Conservation (phyloP, 2,797 vertebrate species). For the Epinephelus coioides region DNA sequence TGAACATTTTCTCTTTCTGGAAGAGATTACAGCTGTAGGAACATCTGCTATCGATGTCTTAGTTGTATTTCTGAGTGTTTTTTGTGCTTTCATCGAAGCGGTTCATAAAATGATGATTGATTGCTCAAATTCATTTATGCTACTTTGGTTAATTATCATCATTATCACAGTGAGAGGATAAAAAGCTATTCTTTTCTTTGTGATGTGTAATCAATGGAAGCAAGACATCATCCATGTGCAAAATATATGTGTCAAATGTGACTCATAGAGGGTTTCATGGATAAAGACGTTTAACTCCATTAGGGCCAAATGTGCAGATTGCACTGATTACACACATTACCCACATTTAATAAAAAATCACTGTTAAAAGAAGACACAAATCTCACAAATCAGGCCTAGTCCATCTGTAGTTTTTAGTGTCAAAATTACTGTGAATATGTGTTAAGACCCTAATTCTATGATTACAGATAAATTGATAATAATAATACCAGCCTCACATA, state of each 20-base stretch:
- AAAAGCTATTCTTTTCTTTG: conserved; percentile 48
- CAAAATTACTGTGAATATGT: conserved; percentile 6
- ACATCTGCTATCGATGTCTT: conserved; percentile 81
- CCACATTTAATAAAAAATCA: conserved; percentile 11
- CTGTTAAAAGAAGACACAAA: conserved; percentile 18
- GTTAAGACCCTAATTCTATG: not conserved
- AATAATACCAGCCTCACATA: too few species aligned
- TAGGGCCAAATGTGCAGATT: conserved; percentile 35
- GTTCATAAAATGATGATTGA: conserved; percentile 76
- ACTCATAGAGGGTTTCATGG: conserved; percentile 26
- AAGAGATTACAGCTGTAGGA: conserved; percentile 79
- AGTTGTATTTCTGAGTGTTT: conserved; percentile 71
- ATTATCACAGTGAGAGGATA: conserved; percentile 64
- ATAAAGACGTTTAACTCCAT: conserved; percentile 35
- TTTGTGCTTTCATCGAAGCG: conserved; percentile 71
- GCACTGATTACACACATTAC: conserved; percentile 45
- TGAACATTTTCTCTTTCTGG: conserved; percentile 74
- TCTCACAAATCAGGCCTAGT: not conserved
- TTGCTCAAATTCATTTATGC: conserved; percentile 78
- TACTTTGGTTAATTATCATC: conserved; percentile 71
- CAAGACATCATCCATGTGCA: conserved; percentile 39
- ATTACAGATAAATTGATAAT: not conserved
- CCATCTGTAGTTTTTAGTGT: conserved; percentile 18
- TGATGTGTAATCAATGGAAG: conserved; percentile 54
- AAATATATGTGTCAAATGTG: conserved; percentile 33